Percentiles rank a stretch among this genome's conserved stretches.
These are phyloP conservation scores for Drosophila lacertosa DNA, from an alignment of 1,140 invertebrate species.

Conservation along the genomic window DNA sequence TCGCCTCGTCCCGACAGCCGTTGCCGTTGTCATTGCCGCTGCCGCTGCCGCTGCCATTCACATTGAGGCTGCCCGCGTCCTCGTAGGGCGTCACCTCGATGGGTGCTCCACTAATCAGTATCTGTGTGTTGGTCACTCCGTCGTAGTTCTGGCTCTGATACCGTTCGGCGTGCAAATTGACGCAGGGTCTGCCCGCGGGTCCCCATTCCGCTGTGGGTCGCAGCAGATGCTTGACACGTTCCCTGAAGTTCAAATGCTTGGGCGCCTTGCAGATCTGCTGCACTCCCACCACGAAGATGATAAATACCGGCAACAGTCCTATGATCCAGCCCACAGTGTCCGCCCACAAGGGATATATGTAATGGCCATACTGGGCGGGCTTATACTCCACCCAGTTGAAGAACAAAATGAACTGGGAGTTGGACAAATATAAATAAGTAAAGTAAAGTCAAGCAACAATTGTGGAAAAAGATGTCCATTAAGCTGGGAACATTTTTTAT, in stretches of 20 bases:
- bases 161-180: conserved; percentile 74
- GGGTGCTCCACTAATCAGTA: conserved; percentile 85
- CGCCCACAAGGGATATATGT: conserved; percentile 91
- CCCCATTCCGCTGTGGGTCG: conserved; percentile 85
- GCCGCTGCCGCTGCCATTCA: conserved; percentile 22
- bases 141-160: conserved; percentile 84
- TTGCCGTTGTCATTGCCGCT: conserved; percentile 33
- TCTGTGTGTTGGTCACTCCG: conserved; percentile 85
- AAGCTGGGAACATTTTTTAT: too few species aligned
- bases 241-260: conserved; percentile 85
- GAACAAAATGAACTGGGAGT: conserved; percentile 89
- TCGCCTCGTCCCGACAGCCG: conserved; percentile 55
- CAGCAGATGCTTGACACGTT: conserved; percentile 82
- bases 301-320: conserved; percentile 88
- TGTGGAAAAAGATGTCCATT: too few species aligned
- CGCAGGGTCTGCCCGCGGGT: conserved; percentile 83
- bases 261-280: conserved; percentile 86
- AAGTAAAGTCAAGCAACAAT: too few species aligned
- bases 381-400: conserved; percentile 94
- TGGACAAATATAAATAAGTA: too few species aligned
- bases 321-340: conserved; percentile 91
- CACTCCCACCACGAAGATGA: conserved; percentile 88
- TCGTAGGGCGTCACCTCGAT: conserved; percentile 53
- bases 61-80: conserved; percentile 36
- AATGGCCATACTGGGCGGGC: conserved; percentile 89